These are phyloP conservation scores for Eristalinus sepulchralis DNA, from an alignment of 2,888 invertebrate species.

Conservation along the genomic window DNA sequence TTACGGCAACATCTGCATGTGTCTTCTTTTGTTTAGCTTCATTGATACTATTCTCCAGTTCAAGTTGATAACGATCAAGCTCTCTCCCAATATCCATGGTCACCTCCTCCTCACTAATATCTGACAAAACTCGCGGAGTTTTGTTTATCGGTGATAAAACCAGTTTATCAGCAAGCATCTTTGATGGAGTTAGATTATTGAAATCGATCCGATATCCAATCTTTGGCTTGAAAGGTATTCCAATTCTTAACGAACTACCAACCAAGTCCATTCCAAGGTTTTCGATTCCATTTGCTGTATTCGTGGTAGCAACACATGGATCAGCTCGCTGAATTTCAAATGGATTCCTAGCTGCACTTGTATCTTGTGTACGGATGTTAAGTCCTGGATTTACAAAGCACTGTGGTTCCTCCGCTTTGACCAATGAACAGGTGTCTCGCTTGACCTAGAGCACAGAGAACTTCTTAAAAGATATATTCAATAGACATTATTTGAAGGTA, in stretches of 20 bases:
- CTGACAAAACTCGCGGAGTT: slow-evolving; percentile 74
- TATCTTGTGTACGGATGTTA: slow-evolving; percentile 77
- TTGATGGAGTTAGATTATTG: slow-evolving; percentile 78
- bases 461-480: not conserved
- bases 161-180: slow-evolving; percentile 78
- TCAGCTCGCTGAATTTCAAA: slow-evolving; percentile 78
- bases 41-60: slow-evolving; percentile 81
- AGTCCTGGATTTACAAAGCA: slow-evolving; percentile 79
- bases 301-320: slow-evolving; percentile 18
- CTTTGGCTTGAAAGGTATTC: slow-evolving; percentile 79
- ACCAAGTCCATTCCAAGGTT: slow-evolving; percentile 73
- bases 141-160: slow-evolving; percentile 77
- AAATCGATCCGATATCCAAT: slow-evolving; percentile 80
- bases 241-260: slow-evolving; percentile 75
- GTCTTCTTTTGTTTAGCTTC: slow-evolving; percentile 79
- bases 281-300: slow-evolving; percentile 71
- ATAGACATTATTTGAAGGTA: slow-evolving; percentile 39
- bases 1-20: slow-evolving; percentile 50
- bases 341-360: slow-evolving; percentile 77
- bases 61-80: slow-evolving; percentile 80
- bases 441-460: slow-evolving; percentile 73
- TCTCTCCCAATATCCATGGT: slow-evolving; percentile 80
- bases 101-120: slow-evolving; percentile 78
- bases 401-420: slow-evolving; percentile 62
- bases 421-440: slow-evolving; percentile 54